These are phyloP conservation scores for Poecilus cupreus DNA, from an alignment of 2,888 invertebrate genomes.

Conservation along the genomic window DNA sequence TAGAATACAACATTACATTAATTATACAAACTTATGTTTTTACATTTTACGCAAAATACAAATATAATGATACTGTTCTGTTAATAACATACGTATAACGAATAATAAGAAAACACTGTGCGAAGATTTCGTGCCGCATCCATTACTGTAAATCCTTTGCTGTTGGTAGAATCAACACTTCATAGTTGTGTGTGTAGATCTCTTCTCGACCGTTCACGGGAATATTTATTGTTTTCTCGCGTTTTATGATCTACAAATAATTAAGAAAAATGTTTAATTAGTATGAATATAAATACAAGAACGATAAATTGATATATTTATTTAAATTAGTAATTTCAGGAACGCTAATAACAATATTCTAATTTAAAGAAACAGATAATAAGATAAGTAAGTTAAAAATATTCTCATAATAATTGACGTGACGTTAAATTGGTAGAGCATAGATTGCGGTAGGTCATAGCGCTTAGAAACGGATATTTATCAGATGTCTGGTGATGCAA, in stretches of 20 bases:
- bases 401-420: neutral
- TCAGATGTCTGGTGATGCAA: too few species aligned
- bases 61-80: neutral
- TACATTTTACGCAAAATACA: neutral
- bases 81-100: neutral
- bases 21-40: conserved; percentile 2
- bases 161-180: conserved; percentile 17
- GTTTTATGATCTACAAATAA: conserved; percentile 1
- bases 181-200: conserved; percentile 12
- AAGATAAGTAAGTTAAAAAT: neutral
- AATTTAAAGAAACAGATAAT: too few species aligned
- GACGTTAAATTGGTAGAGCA: too few species aligned
- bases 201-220: conserved; percentile 7
- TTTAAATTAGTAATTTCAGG: too few species aligned
- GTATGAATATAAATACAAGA: neutral
- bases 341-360: too few species aligned
- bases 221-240: conserved; percentile 5
- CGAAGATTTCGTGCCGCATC: neutral
- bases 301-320: neutral
- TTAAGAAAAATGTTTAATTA: neutral
- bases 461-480: too few species aligned
- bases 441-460: too few species aligned
- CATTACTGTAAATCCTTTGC: neutral
- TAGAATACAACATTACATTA: neutral
- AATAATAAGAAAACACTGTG: neutral